These are phyloP conservation scores for Antennarius maculatus DNA, from an alignment of 2,797 vertebrate genomes.

Conservation along the genomic window DNA sequence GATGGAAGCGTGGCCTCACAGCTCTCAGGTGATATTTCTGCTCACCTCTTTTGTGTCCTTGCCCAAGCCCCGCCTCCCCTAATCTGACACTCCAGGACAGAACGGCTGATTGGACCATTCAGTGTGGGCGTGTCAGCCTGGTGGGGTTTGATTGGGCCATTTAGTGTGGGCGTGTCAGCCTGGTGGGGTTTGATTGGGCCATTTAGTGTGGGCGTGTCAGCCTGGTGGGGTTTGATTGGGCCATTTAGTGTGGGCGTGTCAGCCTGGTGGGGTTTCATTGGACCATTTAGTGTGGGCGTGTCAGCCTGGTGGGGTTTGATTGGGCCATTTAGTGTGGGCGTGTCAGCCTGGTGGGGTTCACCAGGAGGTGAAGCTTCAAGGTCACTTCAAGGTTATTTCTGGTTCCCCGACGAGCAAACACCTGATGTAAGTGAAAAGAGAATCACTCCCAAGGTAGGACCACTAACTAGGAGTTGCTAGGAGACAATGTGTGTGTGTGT, in stretches of 20 bases:
- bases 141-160: too few species aligned
- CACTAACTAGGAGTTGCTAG: slow-evolving; percentile 77
- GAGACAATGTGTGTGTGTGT: slow-evolving; percentile 52
- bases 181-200: too few species aligned
- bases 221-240: too few species aligned
- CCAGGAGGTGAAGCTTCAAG: slow-evolving; percentile 57
- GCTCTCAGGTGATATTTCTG: slow-evolving; percentile 18
- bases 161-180: too few species aligned
- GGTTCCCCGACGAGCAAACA: slow-evolving; percentile 65
- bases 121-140: too few species aligned
- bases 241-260: too few species aligned
- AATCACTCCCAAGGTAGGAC: slow-evolving; percentile 67
- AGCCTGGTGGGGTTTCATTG: too few species aligned
- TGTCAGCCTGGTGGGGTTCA: slow-evolving; percentile 8
- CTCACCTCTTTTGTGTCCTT: slow-evolving; percentile 7
- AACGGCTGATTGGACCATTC: background rate
- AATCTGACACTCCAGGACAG: background rate
- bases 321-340: too few species aligned
- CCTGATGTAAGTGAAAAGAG: slow-evolving; percentile 73
- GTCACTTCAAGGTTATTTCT: slow-evolving; percentile 69
- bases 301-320: too few species aligned
- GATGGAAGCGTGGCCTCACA: slow-evolving; percentile 3
- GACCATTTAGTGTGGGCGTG: too few species aligned
- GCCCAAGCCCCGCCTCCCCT: background rate
- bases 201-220: too few species aligned